Base-by-base conservation (phyloP, 2,797 vertebrate genomes). In the Crocodylus rhombifer region DNA sequence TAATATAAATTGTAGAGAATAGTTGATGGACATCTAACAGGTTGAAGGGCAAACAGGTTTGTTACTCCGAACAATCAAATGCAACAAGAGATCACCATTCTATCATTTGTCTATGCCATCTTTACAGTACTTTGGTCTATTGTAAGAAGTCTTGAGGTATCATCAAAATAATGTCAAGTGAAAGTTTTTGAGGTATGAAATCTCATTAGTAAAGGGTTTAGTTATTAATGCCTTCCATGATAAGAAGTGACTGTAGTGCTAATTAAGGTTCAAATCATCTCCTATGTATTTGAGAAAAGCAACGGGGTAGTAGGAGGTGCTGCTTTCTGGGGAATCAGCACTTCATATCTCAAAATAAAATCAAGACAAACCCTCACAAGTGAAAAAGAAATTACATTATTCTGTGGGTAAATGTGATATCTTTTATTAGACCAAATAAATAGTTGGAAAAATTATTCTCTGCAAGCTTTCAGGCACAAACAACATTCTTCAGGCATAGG, bases 281-380 rank as follows among this genome's bases (percentile, higher is more conserved):
- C 78, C 26, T 82, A 78, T 86, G 36, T 89, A 42, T 26, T 36
- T n/a, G 92, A 92, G 95, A 96, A 82, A 74, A 89, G 74, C 78
- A 91, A 84, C 28, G 61, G 36, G 67, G 82, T 90, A 94, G 60
- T 75, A 92, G 88, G 81, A 93, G 79, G 36, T 91, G 82, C 71
- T 92, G 60, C 79, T n/a, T 42, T 61, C 15, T 88, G 16, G 56
- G 30, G 69, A 96, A 67, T 89, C 77, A 91, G 14, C 60, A 5
- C 83, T 94, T 94, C 28, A 92, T 91, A 65, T 36, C 81, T 77
- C 91, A 88, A 95, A 95, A 95, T 92, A 91, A 94, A 94, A 94
- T 21, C 3, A 2, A 93, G 81, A 83, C 83, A 75, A 28, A 0
- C 1, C 15, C 56, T 91, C 17, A 81, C 64, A 75, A 56, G 74